A percentile compares a stretch with the other conserved stretches of the same genome.
phyloP scores from a whole-genome alignment of 1,140 invertebrate genomes.

The Drosophila melanica region DNA sequence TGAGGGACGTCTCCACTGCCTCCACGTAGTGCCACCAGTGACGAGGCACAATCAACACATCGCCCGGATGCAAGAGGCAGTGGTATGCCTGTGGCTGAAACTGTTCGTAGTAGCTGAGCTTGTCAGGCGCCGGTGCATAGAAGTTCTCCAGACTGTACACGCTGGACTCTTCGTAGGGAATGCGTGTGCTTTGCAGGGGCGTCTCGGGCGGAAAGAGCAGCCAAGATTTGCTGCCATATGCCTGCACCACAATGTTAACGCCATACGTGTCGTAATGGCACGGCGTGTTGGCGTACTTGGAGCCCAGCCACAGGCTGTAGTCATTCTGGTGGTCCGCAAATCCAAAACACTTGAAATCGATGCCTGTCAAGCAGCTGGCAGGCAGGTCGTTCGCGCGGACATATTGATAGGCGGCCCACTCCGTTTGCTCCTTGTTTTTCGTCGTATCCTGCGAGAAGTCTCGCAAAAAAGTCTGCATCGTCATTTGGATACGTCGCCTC shows the following conservation, averaged over 20 bases:
- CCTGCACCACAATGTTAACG: constrained; percentile 95
- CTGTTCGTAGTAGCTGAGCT: constrained; percentile 26
- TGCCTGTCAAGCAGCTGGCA: constrained; percentile 50
- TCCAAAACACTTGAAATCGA: constrained; percentile 86
- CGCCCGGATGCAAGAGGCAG: constrained; percentile 90
- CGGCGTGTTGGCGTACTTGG: constrained; percentile 93
- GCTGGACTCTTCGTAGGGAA: constrained; percentile 99
- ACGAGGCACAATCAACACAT: constrained; percentile 94
- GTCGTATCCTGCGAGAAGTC: constrained; percentile 74
- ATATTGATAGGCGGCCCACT: constrained; percentile 86
- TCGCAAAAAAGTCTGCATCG: constrained; percentile 87
- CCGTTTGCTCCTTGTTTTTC: constrained; percentile 85
- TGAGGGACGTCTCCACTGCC: constrained; percentile 89
- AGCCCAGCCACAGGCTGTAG: constrained; percentile 96
- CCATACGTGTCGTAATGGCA: constrained; percentile 98
- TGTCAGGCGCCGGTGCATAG: constrained; percentile 85
- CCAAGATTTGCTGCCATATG: constrained; percentile 96
- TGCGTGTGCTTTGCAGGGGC: constrained; percentile 91
- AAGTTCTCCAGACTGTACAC: constrained; percentile 95
- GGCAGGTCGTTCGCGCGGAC: constrained; percentile 61
- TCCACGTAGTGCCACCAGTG: constrained; percentile 99
- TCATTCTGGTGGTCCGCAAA: constrained; percentile 88
- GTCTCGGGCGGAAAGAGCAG: constrained; percentile 94
- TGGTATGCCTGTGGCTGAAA: constrained; percentile 81
- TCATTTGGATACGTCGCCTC: constrained; percentile 85